These are phyloP conservation scores for Iguana delicatissima DNA, from an alignment of 2,797 vertebrate species.

Conservation along the genomic window DNA sequence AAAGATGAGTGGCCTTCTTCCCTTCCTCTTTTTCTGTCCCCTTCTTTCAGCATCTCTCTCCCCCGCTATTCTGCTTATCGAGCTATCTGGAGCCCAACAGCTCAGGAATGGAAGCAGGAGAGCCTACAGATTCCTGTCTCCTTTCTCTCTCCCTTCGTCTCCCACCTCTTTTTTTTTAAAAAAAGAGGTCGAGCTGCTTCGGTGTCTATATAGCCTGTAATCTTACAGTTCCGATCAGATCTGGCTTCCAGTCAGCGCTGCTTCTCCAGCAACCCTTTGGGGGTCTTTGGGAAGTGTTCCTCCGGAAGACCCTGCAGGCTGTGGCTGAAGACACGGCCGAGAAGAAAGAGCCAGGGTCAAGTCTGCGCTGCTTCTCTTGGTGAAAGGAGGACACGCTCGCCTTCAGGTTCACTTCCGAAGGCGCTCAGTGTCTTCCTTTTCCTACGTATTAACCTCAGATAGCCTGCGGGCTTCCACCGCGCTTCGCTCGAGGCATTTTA, in stretches of 20 bases:
- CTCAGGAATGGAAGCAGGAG: not conserved
- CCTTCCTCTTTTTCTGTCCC: not conserved
- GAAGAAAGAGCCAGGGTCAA: conserved; percentile 79
- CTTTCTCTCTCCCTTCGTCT: not conserved
- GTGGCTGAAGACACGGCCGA: conserved; percentile 59
- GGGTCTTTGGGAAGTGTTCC: not conserved
- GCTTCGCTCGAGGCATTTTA: conserved; percentile 67
- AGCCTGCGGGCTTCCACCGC: conserved; percentile 67
- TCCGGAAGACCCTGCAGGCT: not conserved
- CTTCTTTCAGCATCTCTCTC: not conserved
- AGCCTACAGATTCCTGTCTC: too few species aligned
- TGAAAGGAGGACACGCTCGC: conserved; percentile 82
- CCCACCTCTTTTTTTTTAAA: not conserved
- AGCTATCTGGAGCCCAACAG: not conserved
- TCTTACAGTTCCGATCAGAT: not conserved
- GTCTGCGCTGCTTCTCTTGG: conserved; percentile 82
- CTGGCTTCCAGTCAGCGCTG: not conserved
- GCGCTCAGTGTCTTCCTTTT: conserved; percentile 79
- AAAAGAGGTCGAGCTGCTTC: not conserved
- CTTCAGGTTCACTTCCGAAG: conserved; percentile 85
- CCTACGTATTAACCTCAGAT: conserved; percentile 76
- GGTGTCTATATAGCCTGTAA: not conserved
- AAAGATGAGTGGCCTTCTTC: not conserved
- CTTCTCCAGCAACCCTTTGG: not conserved
- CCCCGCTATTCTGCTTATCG: not conserved